Conservation (phyloP, 2,888 invertebrate genomes). For the Mythimna lalbum region DNA sequence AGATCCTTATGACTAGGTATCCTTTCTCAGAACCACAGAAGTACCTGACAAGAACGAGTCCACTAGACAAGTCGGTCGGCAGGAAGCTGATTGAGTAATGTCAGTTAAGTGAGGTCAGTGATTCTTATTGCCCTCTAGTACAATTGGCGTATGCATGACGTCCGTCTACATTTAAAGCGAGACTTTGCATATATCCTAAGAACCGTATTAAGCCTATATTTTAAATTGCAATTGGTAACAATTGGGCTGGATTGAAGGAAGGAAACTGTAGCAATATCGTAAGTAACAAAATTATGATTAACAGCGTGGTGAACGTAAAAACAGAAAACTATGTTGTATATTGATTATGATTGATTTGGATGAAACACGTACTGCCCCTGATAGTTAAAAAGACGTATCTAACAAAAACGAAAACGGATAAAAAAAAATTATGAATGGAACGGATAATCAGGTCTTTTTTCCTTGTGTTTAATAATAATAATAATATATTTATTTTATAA, state of each 20-base stretch:
- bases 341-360: neutral
- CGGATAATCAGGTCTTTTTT: no score
- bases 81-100: conserved; percentile 80
- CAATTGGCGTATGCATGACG: conserved; percentile 69
- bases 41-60: conserved; percentile 41
- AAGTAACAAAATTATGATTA: neutral
- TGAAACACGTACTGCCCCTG: no score
- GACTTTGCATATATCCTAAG: neutral
- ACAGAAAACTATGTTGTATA: neutral
- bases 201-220: neutral
- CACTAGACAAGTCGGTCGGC: conserved; percentile 53
- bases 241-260: neutral
- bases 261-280: no score
- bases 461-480: no score
- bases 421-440: no score
- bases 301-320: neutral
- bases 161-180: conserved; percentile 45
- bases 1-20: neutral
- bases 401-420: no score
- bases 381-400: no score
- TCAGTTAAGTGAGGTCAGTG: conserved; percentile 83
- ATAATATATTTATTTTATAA: no score
- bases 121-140: conserved; percentile 75
- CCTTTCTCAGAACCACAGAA: conserved; percentile 18
- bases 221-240: neutral